These are phyloP conservation scores for Psilanteris sp. DNA, from an alignment of 1,140 invertebrate species.

Conservation along the genomic window DNA sequence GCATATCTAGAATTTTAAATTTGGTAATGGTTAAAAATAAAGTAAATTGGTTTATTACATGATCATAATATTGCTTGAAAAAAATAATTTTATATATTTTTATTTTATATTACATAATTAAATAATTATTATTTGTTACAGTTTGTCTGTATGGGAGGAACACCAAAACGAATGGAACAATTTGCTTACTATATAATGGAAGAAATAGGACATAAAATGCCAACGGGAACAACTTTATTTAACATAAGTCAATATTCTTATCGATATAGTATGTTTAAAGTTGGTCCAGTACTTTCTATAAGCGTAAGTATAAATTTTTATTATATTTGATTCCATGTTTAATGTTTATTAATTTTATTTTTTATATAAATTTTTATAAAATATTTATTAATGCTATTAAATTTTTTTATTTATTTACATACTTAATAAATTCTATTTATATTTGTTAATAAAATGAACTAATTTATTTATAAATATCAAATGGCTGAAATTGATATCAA, in stretches of 20 bases:
- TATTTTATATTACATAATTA: background rate
- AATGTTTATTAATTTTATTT: too few species aligned
- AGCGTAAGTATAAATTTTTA: slow-evolving; percentile 86
- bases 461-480: too few species aligned
- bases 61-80: too few species aligned
- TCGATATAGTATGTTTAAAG: slow-evolving; percentile 98
- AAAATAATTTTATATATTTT: too few species aligned
- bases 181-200: slow-evolving; percentile 96
- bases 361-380: too few species aligned
- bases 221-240: slow-evolving; percentile 90
- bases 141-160: slow-evolving; percentile 99
- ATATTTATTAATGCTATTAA: too few species aligned
- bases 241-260: slow-evolving; percentile 96
- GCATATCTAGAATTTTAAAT: too few species aligned
- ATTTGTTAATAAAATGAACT: too few species aligned
- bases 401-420: too few species aligned
- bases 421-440: too few species aligned
- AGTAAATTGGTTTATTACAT: background rate
- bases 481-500: too few species aligned
- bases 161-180: slow-evolving; percentile 94
- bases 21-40: too few species aligned
- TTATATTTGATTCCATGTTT: slow-evolving; percentile 12
- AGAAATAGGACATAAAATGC: slow-evolving; percentile 93
- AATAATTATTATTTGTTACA: slow-evolving; percentile 76
- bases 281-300: slow-evolving; percentile 94